Base-by-base conservation (phyloP, 2,888 invertebrate species). In the Heliothis peltigera region DNA sequence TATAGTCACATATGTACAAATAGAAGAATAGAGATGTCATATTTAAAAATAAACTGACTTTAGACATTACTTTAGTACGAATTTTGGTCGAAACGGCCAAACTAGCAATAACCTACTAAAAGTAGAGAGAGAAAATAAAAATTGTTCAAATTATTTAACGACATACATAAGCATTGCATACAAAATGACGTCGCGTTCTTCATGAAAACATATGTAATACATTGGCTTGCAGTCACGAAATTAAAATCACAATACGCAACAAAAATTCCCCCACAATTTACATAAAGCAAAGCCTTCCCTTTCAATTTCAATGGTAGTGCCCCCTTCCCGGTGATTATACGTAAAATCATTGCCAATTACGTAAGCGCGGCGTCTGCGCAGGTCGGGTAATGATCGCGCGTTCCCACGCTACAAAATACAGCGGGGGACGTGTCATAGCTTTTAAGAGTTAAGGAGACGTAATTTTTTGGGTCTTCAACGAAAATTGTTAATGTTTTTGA, bases 311-410 rank as follows among this genome's bases (percentile, higher is more conserved):
- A 72, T 60, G 56, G 56, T 35, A 57, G 64, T 54, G 48, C 22
- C 18, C 64, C 42, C 56, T 73, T 73, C 77, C 67, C 75, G 56
- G 62, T 75, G 81, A 77, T 83, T 81, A 79, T 82, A 66, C 73
- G 74, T 69, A 66, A 84, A 85, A 86, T 85, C 83, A 81, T 74
- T 73, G 80, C 77, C 83, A 86, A 86, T 85, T 85, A 84, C 84
- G 73, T 80, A 80, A 82, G 79, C 62, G 78, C 75, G 79, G 81
- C 71, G 80, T 78, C 61, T 69, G 79, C 75, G 71, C 79, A 72
- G 64, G 6, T 48, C 56, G 35, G 63, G 75, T 75, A 79, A 81
- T 81, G 65, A 72, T 67, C 66, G 46, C 46, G 42, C 46, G 68
- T 70, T 72, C 73, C 75, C 77, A 76, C 82, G 78, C 58, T 73